phyloP scores from a whole-genome alignment of 2,113 vertebrate species.

The Ia io region DNA sequence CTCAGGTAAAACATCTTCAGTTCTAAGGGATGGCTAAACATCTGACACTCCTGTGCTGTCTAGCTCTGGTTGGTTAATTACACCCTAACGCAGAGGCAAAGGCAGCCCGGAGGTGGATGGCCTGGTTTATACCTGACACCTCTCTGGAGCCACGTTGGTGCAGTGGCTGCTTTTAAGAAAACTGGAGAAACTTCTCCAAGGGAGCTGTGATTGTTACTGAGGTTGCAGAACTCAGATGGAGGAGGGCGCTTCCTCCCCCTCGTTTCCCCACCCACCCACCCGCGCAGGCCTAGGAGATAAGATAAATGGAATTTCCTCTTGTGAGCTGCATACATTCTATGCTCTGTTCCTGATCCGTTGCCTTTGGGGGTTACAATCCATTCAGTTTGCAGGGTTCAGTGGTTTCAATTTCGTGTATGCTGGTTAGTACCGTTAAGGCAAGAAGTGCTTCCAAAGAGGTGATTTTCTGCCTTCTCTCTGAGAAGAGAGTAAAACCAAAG shows the following conservation, averaged over 20 bases:
- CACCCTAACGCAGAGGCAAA: no score
- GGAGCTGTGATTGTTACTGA: neutral
- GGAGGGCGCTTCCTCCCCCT: neutral
- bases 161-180: neutral
- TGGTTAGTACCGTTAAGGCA: neutral
- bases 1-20: neutral
- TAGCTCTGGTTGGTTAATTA: neutral
- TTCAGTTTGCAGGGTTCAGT: neutral
- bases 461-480: neutral
- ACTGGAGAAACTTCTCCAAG: neutral
- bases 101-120: neutral
- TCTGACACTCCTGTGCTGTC: neutral
- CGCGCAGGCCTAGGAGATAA: neutral
- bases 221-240: neutral
- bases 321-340: neutral
- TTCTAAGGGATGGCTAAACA: neutral
- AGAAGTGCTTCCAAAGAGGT: slow-evolving; percentile 4
- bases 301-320: slow-evolving; percentile 20
- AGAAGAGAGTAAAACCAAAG: neutral
- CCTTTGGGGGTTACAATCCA: neutral
- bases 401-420: neutral
- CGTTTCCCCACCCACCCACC: no score
- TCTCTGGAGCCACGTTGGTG: neutral
- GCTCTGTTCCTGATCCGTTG: neutral
- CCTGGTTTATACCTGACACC: neutral